Conservation (phyloP, 2,113 vertebrate species). For the Chroicocephalus ridibundus region DNA sequence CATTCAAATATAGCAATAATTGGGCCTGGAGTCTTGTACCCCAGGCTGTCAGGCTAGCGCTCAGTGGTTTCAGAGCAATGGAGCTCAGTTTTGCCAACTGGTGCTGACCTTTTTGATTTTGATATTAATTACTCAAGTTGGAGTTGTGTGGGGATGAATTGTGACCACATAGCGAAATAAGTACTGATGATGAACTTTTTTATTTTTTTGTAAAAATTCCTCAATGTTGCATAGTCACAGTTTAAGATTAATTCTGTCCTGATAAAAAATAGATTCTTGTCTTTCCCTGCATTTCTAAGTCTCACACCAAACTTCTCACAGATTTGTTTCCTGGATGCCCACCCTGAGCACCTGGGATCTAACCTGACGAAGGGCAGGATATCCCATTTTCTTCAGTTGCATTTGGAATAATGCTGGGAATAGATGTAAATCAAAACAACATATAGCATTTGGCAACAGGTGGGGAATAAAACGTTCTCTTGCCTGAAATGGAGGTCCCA, state of each 20-base stretch:
- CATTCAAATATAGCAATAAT: background rate
- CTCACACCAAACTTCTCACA: background rate
- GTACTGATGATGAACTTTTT: background rate
- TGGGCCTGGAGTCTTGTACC: background rate
- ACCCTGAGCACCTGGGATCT: background rate
- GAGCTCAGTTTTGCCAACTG: background rate
- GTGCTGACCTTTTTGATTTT: background rate
- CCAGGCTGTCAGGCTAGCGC: background rate
- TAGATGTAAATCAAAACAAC: background rate
- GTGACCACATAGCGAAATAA: background rate
- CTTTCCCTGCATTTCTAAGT: background rate
- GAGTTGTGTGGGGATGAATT: background rate
- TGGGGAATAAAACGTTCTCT: background rate
- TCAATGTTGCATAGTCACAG: background rate
- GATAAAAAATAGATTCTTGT: background rate
- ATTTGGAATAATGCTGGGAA: background rate
- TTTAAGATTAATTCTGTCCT: background rate
- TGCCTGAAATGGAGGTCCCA: background rate
- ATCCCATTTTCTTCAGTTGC: background rate
- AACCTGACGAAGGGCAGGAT: background rate
- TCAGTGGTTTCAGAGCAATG: background rate
- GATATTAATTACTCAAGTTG: background rate
- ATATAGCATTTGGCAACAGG: background rate
- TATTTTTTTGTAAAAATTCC: background rate
- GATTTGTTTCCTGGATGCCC: background rate